A percentile compares a stretch with the other conserved stretches of the same genome.
phyloP scores from a whole-genome alignment of 2,888 invertebrate species.

The Agrochola litura region DNA sequence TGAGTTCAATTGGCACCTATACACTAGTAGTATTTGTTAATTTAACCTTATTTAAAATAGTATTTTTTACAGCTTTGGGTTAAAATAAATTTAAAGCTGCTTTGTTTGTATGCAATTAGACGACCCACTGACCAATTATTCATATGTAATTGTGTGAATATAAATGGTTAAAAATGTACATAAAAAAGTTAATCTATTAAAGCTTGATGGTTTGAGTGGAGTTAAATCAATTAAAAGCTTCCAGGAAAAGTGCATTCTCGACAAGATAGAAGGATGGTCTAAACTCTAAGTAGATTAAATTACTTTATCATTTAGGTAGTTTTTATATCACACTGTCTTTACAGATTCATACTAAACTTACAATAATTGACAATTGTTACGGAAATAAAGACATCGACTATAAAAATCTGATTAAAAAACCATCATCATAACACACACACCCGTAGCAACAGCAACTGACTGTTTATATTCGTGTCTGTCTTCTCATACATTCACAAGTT shows the following conservation, averaged over 20 bases:
- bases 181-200: not conserved
- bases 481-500: not conserved
- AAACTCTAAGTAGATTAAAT: not conserved
- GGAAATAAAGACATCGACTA: not conserved
- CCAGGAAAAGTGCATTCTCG: not conserved
- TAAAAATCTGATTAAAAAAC: slow-evolving; percentile 6
- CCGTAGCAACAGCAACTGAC: not conserved
- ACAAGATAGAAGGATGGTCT: not conserved
- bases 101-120: not conserved
- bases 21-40: not conserved
- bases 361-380: slow-evolving; percentile 7
- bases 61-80: not conserved
- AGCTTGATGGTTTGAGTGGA: not conserved
- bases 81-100: not conserved
- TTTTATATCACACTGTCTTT: not conserved
- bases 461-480: not conserved
- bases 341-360: not conserved
- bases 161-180: not conserved
- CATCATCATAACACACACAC: not conserved
- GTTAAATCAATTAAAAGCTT: not conserved
- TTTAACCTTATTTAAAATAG: not conserved
- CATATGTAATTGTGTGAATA: not conserved
- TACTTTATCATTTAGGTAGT: not conserved
- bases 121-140: no score
- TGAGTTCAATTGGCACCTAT: not conserved